Evolutionary conservation across 2,888 invertebrate genomes (phyloP).

Genomic region (Sarcophaga carnaria): DNA sequence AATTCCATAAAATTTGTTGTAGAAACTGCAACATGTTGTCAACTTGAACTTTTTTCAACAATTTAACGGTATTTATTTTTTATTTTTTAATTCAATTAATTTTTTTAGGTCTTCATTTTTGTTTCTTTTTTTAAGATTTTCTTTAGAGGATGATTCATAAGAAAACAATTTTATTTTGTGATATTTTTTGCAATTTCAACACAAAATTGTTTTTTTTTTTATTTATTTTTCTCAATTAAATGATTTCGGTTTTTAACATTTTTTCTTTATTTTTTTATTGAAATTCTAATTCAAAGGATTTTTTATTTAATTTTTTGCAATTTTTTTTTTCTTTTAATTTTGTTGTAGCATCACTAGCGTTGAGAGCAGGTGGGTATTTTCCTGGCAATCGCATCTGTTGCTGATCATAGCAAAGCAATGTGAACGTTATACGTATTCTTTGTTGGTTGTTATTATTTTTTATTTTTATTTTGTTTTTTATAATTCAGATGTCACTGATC

Average conservation of each 20-base stretch:
- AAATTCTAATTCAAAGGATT: neutral
- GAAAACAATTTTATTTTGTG: slow-evolving; percentile 27
- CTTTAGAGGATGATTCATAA: slow-evolving; percentile 40
- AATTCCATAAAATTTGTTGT: neutral
- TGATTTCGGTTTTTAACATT: too few species aligned
- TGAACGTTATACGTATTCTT: slow-evolving; percentile 4
- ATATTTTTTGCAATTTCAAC: neutral
- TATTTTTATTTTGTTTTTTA: slow-evolving; percentile 17
- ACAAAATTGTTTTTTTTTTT: neutral
- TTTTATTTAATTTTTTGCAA: slow-evolving; percentile 25
- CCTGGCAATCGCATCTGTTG: neutral
- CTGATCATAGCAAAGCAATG: neutral
- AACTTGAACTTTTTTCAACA: neutral
- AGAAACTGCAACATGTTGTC: neutral
- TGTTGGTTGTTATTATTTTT: slow-evolving; percentile 20
- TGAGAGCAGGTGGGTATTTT: slow-evolving; percentile 61
- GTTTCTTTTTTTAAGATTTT: neutral
- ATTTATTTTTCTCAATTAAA: neutral
- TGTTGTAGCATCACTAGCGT: neutral
- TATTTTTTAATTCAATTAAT: slow-evolving; percentile 1
- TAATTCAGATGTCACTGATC: slow-evolving; percentile 64
- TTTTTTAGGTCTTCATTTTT: slow-evolving; percentile 18
- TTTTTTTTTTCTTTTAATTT: slow-evolving; percentile 8
- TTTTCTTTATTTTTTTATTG: neutral
- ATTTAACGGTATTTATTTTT: neutral